Base-by-base conservation (phyloP, 2,888 invertebrate species). In the Drosophila quinaria region DNA sequence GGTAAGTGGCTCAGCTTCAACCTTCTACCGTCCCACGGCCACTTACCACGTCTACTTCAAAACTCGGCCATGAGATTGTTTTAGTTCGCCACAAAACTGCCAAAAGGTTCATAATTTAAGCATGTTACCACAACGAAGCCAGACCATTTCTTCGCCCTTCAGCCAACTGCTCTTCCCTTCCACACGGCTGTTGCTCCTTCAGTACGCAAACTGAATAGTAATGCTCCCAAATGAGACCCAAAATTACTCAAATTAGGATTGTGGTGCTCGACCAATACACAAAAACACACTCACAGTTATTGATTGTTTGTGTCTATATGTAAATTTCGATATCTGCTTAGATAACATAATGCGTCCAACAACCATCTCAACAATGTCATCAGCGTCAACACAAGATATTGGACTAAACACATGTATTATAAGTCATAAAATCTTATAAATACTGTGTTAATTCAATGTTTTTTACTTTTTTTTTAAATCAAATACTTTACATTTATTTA, bases 141-240 rank as follows among this genome's bases (percentile, higher is more conserved):
- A 72, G 63, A 19, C 56, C 35, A 42, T 46, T 47, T 46, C 31
- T 19, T 17, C 33, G 6, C 33, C 37, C 22, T 25, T 37, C 37
- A 25, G 50, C 25, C 64, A 35, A 46, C 31, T 4, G 8, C 22
- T 29, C 19, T 11, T 31, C 19, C n/a, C 19, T 11, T 19, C n/a
- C n/a, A 22, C 19, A 17, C 41, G 5, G 29, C 35, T 13, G 13
- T 25, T 29, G 50, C 49, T 55, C 29, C 4, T 25, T 25, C 64
- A 8, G 50, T 44, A 89, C 84, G 80, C 77, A 46, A 64, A 52
- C 84, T 75, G 86, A 89, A 86, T 86, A 84, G 87, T 81, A 89
- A 86, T 86, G 86, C 51, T 46, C 54, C 42, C 56, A 74, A 86
- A 89, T 81, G 74, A 83, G 86, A 47, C 69, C 60, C 63, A 50